phyloP scores from a whole-genome alignment of 2,888 invertebrate species.

The Cantharis lateralis region DNA sequence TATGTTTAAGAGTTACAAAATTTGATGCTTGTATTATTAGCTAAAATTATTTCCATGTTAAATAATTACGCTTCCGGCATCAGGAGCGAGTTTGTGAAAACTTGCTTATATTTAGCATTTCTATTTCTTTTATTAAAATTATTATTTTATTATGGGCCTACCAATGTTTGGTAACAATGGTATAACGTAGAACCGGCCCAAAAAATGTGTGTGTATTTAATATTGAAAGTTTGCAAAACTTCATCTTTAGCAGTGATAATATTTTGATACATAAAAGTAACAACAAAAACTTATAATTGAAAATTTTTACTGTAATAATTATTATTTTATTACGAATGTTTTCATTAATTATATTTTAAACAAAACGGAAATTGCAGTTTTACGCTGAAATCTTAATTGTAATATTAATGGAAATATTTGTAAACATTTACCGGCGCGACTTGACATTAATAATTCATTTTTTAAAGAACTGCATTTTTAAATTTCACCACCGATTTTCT shows the following conservation, averaged over 20 bases:
- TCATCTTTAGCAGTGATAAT: no score
- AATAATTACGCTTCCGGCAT: neutral
- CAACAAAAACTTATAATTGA: no score
- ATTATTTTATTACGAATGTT: no score
- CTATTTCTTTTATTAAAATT: neutral
- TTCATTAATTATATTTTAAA: no score
- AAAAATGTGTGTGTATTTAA: no score
- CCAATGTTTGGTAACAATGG: no score
- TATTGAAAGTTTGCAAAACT: no score
- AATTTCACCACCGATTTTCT: conserved; percentile 9
- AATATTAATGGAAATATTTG: neutral
- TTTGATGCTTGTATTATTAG: neutral
- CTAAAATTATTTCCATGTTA: neutral
- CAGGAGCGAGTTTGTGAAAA: neutral
- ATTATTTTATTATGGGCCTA: neutral
- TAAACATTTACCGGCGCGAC: neutral
- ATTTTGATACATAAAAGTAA: neutral
- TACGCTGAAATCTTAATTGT: neutral
- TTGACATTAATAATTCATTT: neutral
- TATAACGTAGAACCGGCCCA: no score
- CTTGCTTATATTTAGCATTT: neutral
- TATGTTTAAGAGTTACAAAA: neutral
- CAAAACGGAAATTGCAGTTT: neutral
- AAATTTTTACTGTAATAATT: no score
- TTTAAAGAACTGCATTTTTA: neutral